phyloP scores from a whole-genome alignment of 2,888 invertebrate species.

The Drosophila paracracens region DNA sequence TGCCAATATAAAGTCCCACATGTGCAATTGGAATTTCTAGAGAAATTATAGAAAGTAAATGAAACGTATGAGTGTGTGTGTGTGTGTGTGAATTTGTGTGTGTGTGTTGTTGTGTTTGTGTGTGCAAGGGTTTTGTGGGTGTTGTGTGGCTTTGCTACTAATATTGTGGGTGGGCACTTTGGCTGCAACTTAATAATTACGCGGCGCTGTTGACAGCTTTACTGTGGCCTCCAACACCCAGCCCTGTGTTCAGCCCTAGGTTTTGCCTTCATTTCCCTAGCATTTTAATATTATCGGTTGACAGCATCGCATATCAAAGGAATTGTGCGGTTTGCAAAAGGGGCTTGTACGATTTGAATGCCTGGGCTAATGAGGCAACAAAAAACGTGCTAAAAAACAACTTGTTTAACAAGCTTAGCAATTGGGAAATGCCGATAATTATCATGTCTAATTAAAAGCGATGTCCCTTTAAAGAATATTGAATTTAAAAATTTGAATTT shows the following conservation, averaged over 20 bases:
- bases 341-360: slow-evolving; percentile 44
- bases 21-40: slow-evolving; percentile 78
- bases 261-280: slow-evolving; percentile 4
- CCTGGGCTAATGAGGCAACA: slow-evolving; percentile 49
- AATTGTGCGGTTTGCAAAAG: slow-evolving; percentile 15
- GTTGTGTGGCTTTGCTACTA: slow-evolving; percentile 11
- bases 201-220: slow-evolving; percentile 66
- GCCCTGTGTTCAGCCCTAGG: background rate
- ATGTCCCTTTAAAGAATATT: background rate
- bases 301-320: slow-evolving; percentile 63
- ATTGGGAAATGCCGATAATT: background rate
- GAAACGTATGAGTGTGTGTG: slow-evolving; percentile 45
- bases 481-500: background rate
- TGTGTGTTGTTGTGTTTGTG: background rate
- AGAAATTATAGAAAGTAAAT: slow-evolving; percentile 79
- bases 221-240: slow-evolving; percentile 21
- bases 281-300: slow-evolving; percentile 36
- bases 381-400: slow-evolving; percentile 9
- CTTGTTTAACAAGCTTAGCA: background rate
- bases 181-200: slow-evolving; percentile 66
- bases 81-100: background rate
- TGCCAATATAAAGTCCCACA: slow-evolving; percentile 78
- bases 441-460: background rate
- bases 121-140: background rate
- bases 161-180: slow-evolving; percentile 35